A percentile compares a stretch with the other conserved stretches of the same genome.
Evolutionary conservation across 2,888 invertebrate species (phyloP).

Genomic region (Drosophila bunnanda): DNA sequence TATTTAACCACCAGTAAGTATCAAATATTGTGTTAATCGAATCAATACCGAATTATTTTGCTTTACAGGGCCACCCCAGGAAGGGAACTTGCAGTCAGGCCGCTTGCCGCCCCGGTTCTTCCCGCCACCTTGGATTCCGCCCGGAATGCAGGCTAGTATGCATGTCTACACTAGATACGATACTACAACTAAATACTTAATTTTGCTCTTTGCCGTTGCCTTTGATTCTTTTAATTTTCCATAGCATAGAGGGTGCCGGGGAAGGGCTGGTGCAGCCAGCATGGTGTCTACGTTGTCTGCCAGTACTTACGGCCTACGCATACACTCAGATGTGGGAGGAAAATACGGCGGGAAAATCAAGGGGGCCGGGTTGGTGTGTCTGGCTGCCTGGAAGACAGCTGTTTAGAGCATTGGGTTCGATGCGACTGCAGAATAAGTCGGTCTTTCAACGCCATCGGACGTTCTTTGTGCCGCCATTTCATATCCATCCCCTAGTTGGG

Average conservation of each 20-base stretch:
- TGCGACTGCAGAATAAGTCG: conserved; percentile 74
- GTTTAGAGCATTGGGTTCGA: conserved; percentile 58
- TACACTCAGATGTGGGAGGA: conserved; percentile 30
- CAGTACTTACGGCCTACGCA: conserved; percentile 75
- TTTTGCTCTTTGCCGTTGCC: conserved; percentile 73
- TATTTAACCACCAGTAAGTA: no score
- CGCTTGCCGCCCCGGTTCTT: neutral
- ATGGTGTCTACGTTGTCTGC: conserved; percentile 61
- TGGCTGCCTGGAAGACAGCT: conserved; percentile 74
- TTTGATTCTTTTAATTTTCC: conserved; percentile 81
- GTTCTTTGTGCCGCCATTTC: conserved; percentile 20
- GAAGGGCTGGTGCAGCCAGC: conserved; percentile 5
- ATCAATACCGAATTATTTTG: neutral
- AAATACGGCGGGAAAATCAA: conserved; percentile 4
- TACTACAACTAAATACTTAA: conserved; percentile 79
- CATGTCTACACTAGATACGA: conserved; percentile 67
- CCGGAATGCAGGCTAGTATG: conserved; percentile 60
- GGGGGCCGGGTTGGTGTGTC: conserved; percentile 16
- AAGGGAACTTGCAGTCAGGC: conserved; percentile 24
- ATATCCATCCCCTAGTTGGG: conserved; percentile 18
- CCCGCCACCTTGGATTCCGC: conserved; percentile 25
- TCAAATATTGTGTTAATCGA: no score
- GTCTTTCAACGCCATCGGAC: conserved; percentile 73
- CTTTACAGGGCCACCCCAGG: conserved; percentile 13
- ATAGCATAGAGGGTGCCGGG: conserved; percentile 28